phyloP scores from a whole-genome alignment of 2,113 vertebrate species.

The Dermatemys mawii region DNA sequence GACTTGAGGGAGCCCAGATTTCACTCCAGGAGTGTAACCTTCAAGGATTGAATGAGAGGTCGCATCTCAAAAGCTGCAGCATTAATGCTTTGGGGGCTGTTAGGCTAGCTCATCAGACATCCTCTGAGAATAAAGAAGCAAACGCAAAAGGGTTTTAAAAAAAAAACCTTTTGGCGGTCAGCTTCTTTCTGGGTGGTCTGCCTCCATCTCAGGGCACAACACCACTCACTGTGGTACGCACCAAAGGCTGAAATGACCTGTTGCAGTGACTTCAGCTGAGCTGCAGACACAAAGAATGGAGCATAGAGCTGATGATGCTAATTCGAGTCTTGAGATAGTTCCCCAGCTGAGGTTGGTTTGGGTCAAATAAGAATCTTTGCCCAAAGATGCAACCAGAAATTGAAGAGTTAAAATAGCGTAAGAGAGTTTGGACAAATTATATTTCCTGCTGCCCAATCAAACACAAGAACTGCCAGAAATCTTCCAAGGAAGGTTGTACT shows the following conservation, averaged over 20 bases:
- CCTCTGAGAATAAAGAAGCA: background rate
- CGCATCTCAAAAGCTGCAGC: background rate
- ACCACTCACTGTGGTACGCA: background rate
- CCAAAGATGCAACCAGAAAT: slow-evolving; percentile 67
- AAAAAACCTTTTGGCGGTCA: background rate
- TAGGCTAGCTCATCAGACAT: background rate
- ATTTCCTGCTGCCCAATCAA: slow-evolving; percentile 71
- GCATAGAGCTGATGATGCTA: background rate
- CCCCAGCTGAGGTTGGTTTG: background rate
- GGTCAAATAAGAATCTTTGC: background rate
- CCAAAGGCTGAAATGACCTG: background rate
- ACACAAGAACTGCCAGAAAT: slow-evolving; percentile 64
- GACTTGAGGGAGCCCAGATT: background rate
- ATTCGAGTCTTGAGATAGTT: background rate
- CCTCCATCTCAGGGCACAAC: background rate
- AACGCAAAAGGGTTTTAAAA: background rate
- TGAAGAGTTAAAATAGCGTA: slow-evolving; percentile 69
- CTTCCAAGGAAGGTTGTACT: slow-evolving; percentile 72
- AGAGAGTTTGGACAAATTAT: slow-evolving; percentile 57
- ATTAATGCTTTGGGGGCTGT: background rate
- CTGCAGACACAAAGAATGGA: background rate
- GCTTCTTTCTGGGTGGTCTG: slow-evolving; percentile 10
- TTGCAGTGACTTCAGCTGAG: background rate
- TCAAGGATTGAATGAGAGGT: background rate
- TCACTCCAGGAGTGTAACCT: background rate